These are phyloP conservation scores for Gandaritis pyraliata DNA, from an alignment of 2,888 invertebrate species.

Conservation along the genomic window DNA sequence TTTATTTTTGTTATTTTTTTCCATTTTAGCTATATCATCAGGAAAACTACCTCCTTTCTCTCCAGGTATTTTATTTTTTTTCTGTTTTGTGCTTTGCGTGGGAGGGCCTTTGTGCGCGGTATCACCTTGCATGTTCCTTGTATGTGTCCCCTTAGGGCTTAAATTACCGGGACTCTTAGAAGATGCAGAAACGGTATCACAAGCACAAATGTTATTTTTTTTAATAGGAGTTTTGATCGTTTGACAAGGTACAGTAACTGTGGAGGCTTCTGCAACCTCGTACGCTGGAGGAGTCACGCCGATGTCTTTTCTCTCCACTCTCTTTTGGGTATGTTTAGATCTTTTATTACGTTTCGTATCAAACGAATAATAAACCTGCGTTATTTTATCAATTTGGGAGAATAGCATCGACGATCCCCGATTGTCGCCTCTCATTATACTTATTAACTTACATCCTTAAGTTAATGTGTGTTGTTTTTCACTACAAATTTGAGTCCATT, in stretches of 20 bases:
- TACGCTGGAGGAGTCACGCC: slow-evolving; percentile 12
- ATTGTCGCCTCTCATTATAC: background rate
- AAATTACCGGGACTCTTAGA: background rate
- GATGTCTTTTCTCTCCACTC: slow-evolving; percentile 4
- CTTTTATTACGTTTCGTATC: slow-evolving; percentile 8
- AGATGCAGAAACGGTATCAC: background rate
- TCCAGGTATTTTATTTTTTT: background rate
- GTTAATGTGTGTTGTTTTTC: background rate
- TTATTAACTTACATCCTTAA: slow-evolving; percentile 6
- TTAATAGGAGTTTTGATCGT: background rate
- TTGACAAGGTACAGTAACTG: background rate
- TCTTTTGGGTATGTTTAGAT: slow-evolving; percentile 11
- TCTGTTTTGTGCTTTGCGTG: slow-evolving; percentile 4
- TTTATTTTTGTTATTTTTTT: slow-evolving; percentile 4
- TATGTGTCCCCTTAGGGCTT: background rate
- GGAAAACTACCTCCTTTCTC: background rate
- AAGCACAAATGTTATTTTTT: background rate
- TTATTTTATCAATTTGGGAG: slow-evolving; percentile 12
- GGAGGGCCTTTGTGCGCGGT: background rate
- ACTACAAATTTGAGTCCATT: slow-evolving; percentile 17
- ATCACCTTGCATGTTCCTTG: slow-evolving; percentile 10
- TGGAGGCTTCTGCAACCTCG: slow-evolving; percentile 18
- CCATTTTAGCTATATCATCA: background rate
- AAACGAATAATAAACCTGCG: slow-evolving; percentile 7
- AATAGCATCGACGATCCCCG: slow-evolving; percentile 5